Evolutionary conservation across 1,140 invertebrate genomes (phyloP).

Genomic region (Campoletis sonorensis): DNA sequence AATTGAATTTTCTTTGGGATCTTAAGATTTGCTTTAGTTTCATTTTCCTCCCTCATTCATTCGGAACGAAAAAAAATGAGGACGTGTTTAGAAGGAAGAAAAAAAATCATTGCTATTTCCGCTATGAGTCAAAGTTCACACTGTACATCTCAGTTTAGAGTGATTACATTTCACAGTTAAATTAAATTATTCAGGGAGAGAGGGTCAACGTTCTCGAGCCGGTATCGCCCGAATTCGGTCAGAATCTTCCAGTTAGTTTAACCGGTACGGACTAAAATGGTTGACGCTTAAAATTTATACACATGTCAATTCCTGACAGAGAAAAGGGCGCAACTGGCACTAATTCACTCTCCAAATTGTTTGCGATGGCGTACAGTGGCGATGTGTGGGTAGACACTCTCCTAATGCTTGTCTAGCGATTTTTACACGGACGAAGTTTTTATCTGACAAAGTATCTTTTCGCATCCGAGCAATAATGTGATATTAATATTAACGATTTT

Average conservation of each 20-base stretch:
- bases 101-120: too few species aligned
- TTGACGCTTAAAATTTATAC: background rate
- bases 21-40: too few species aligned
- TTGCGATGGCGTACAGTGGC: background rate
- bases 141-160: too few species aligned
- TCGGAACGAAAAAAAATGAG: too few species aligned
- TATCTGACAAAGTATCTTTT: background rate
- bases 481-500: background rate
- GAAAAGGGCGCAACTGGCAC: background rate
- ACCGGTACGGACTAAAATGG: background rate
- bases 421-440: background rate
- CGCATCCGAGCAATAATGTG: background rate
- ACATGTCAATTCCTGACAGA: background rate
- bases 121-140: too few species aligned
- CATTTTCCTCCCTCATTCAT: too few species aligned
- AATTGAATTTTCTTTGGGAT: too few species aligned
- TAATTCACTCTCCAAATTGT: background rate
- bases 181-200: background rate
- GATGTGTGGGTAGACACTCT: background rate
- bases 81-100: too few species aligned
- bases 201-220: background rate
- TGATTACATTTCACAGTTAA: background rate
- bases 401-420: background rate
- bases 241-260: background rate
- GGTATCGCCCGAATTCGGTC: background rate